phyloP scores from a whole-genome alignment of 2,113 vertebrate genomes.

The Ochotona princeps region DNA sequence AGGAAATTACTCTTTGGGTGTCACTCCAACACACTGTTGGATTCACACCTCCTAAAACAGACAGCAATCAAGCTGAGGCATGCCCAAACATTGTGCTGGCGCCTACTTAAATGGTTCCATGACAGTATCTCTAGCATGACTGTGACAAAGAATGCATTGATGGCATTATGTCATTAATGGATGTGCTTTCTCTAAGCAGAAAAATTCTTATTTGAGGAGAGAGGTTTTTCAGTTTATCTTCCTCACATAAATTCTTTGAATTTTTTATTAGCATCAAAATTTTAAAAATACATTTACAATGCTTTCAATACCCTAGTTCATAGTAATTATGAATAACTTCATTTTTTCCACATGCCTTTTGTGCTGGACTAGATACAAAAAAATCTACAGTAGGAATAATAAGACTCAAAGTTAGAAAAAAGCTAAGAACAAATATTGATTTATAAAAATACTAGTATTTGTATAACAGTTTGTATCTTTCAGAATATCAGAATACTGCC shows the following conservation, averaged over 20 bases:
- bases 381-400: background rate
- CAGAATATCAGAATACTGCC: background rate
- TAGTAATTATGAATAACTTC: conserved; percentile 16
- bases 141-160: background rate
- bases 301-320: conserved; percentile 24
- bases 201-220: conserved; percentile 44
- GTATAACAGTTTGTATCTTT: conserved; percentile 14
- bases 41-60: conserved; percentile 10
- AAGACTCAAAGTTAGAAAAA: background rate
- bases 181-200: conserved; percentile 31
- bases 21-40: background rate
- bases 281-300: background rate
- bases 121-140: background rate
- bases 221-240: background rate
- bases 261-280: conserved; percentile 30
- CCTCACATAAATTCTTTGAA: background rate
- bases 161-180: background rate
- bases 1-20: conserved; percentile 46
- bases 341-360: conserved; percentile 1
- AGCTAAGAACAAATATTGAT: background rate
- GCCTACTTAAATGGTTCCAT: background rate
- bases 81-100: background rate
- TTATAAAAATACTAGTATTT: background rate
- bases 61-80: background rate
- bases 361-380: background rate